Base-by-base conservation (phyloP, 2,888 invertebrate species). In the Aromia moschata region DNA sequence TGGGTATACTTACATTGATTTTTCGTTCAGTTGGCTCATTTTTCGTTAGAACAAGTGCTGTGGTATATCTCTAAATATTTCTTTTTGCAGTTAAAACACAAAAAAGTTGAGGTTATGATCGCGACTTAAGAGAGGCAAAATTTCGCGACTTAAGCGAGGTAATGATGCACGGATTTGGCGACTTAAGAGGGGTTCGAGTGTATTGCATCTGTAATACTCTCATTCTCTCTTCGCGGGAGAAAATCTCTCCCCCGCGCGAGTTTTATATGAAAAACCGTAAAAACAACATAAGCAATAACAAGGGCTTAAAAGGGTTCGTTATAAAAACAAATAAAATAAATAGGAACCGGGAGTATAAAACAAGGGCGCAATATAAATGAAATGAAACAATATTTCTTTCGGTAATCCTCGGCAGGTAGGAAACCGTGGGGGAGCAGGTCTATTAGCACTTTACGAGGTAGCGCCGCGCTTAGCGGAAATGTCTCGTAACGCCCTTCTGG, bases 401-500 rank as follows among this genome's bases (percentile, higher is more conserved):
- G 65, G 68, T 71, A 72, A 71, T 70, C 71, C 69, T 63, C 61
- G 54, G 53, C 69, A 68, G 68, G 69, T 68, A 68, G 64, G 60
- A 65, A 62, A 61, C 62, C 54, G 60, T 55, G 65, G 64, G 70
- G 67, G 68, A 59, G 63, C 64, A 49, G 63, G 68, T 65, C 69
- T 71, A 72, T 73, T 73, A 73, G 71, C 71, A 69, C 70, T 70
- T 71, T 66, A 70, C 68, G 69, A 64, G 66, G 62, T 65, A 70
- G 70, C 67, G 70, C 68, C 72, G 64, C 69, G 63, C 68, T 69
- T 60, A 60, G 60, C 67, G 68, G 71, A 72, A 71, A 72, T 56
- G 69, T 69, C 65, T 66, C 60, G 64, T 46, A 66, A 65, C 70
- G 67, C 71, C 69, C 67, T 66, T 58, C 57, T 62, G 46, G 63